Conservation (phyloP, 2,113 vertebrate species). For the Piliocolobus tephrosceles region DNA sequence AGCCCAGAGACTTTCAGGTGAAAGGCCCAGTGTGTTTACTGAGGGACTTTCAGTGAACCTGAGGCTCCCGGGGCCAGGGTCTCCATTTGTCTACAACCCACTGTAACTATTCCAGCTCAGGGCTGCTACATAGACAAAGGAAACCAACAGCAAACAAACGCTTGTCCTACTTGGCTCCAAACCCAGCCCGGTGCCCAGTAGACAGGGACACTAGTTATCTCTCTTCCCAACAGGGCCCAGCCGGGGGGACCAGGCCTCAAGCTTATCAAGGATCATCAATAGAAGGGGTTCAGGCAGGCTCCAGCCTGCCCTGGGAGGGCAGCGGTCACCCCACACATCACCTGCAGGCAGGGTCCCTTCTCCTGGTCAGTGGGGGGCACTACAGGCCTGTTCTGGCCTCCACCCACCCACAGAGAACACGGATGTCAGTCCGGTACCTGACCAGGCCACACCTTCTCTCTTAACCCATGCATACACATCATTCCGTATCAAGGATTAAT, state of each 20-base stretch:
- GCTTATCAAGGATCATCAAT: accelerated
- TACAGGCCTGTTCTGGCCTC: not conserved
- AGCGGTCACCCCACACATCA: accelerated
- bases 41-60: not conserved
- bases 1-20: not conserved
- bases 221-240: not conserved
- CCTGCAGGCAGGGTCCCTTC: accelerated
- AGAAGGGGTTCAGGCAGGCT: not conserved
- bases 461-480: not conserved
- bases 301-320: too few species aligned
- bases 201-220: not conserved
- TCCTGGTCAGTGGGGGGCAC: too few species aligned
- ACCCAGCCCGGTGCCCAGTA: too few species aligned
- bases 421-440: not conserved
- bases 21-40: not conserved
- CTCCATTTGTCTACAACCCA: not conserved
- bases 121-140: not conserved
- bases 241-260: not conserved
- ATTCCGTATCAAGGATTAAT: not conserved
- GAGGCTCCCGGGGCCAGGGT: accelerated
- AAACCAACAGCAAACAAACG: not conserved
- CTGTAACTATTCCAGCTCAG: not conserved
- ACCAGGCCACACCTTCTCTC: not conserved
- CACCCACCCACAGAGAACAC: not conserved
- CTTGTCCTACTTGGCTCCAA: not conserved